A percentile compares a stretch with the other conserved stretches of the same genome.
phyloP scores from a whole-genome alignment of 2,113 vertebrate genomes.

The Condylura cristata region DNA sequence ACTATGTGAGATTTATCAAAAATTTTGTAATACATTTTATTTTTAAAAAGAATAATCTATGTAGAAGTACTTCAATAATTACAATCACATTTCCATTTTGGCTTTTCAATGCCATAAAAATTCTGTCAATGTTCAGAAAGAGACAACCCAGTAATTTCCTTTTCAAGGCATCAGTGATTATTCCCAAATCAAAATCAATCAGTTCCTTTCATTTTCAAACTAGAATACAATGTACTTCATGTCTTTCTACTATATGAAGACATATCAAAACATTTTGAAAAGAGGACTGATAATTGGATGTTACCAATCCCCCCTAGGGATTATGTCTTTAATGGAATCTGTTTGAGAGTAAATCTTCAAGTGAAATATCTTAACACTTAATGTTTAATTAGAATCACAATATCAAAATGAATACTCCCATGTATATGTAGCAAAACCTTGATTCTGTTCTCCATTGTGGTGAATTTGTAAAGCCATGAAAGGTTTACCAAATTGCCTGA shows the following conservation, averaged over 20 bases:
- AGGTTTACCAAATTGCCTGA: not conserved
- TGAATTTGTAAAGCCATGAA: slow-evolving; percentile 9
- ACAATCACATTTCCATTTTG: not conserved
- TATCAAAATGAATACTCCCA: not conserved
- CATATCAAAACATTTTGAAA: not conserved
- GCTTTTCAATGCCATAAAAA: slow-evolving; percentile 32
- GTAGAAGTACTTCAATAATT: not conserved
- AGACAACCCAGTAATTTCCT: not conserved
- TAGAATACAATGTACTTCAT: slow-evolving; percentile 21
- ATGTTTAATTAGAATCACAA: slow-evolving; percentile 26
- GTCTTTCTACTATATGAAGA: not conserved
- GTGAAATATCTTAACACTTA: not conserved
- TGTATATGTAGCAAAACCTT: not conserved
- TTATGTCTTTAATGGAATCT: not conserved
- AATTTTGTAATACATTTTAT: not conserved
- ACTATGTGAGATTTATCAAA: slow-evolving; percentile 10
- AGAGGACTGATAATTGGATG: slow-evolving; percentile 24
- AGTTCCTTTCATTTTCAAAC: not conserved
- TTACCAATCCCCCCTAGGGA: not conserved
- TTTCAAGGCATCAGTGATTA: not conserved
- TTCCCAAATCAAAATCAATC: not conserved
- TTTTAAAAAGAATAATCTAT: slow-evolving; percentile 24
- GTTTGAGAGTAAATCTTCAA: slow-evolving; percentile 25
- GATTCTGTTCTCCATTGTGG: not conserved
- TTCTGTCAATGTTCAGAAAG: slow-evolving; percentile 35